These are phyloP conservation scores for Rhagium mordax DNA, from an alignment of 2,888 invertebrate species.

Conservation along the genomic window DNA sequence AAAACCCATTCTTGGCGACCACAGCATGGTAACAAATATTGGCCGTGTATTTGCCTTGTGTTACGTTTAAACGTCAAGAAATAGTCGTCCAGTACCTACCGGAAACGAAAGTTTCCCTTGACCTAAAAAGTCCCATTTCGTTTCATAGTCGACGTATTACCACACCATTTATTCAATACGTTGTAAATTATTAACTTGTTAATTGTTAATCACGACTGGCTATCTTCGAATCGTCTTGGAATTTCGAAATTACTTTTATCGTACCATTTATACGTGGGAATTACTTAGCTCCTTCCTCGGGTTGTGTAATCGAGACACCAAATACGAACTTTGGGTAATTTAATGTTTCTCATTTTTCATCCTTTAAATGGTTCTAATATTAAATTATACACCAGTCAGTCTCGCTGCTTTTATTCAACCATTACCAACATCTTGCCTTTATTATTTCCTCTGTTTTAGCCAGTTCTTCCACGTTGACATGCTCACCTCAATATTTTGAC, in stretches of 20 bases:
- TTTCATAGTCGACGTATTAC: constrained; percentile 43
- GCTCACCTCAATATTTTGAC: no score
- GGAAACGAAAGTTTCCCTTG: constrained; percentile 52
- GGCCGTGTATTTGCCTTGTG: constrained; percentile 31
- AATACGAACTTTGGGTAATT: not conserved
- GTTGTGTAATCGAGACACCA: constrained; percentile 3
- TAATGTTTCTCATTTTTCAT: no score
- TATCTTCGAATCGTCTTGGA: constrained; percentile 20
- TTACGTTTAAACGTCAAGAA: constrained; percentile 27
- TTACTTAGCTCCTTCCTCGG: not conserved
- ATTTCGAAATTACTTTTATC: constrained; percentile 17
- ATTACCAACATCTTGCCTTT: no score
- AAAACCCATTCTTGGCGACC: not conserved
- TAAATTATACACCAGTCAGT: no score
- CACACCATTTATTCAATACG: constrained; percentile 42
- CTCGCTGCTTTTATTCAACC: no score
- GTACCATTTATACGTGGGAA: constrained; percentile 17
- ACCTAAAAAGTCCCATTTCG: constrained; percentile 50
- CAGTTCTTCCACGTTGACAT: no score
- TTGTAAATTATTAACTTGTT: constrained; percentile 29
- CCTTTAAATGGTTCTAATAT: no score
- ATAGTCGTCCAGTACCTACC: constrained; percentile 42
- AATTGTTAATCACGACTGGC: constrained; percentile 29
- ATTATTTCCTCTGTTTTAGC: no score
- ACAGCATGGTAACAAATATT: not conserved